Conservation (phyloP, 2,113 vertebrate genomes). For the crab-eating macaque (Macaca fascicularis) region T2T-MFA8v1.1 NC_088389.1:86521001-86521500, state of each 20-base stretch:
- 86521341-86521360: background rate
- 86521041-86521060: background rate
- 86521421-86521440: background rate
- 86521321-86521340: background rate
- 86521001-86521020: background rate
- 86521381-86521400: background rate
- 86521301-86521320: background rate
- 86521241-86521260: background rate
- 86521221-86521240: background rate
- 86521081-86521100: background rate
- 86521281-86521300: background rate
- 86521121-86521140: background rate
- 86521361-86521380: background rate
- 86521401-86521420: background rate
- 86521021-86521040: background rate
- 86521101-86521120: background rate
- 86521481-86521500: background rate
- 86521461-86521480: background rate
- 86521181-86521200: background rate
- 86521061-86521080: background rate
- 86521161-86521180: background rate
- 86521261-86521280: background rate
- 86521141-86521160: rapidly evolving
- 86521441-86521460: background rate
- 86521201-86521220: background rate